Evolutionary conservation across 2,113 vertebrate species (phyloP), one percentile per base, ranked within the genome.

Genomic region (Cnemophilus loriae): DNA sequence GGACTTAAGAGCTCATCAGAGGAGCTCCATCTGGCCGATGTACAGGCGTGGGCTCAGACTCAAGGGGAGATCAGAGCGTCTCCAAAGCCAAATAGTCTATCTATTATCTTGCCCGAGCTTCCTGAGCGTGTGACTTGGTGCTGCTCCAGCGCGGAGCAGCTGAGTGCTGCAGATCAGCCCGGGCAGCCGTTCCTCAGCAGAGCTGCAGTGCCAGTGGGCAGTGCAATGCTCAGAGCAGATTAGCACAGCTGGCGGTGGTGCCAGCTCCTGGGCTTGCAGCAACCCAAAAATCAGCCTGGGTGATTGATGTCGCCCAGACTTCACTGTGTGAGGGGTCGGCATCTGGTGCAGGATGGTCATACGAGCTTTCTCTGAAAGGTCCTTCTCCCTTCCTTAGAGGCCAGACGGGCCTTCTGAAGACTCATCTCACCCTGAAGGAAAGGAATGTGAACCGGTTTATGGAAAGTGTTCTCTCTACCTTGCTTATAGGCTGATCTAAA

Each of bases 141-240:
- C 33, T 7, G 78, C 30, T 87, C 53, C 89, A 84, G 32, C 12
- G 3, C 2, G 5, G 68, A 79, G 67, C 63, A 75, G 70, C 67
- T 76, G 87, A 94, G 70, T 0, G 0, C 57, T 24, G 1, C 59
- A 53, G 12, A 41, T 14, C 50, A 67, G 42, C 39, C 33, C 0
- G 0, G 60, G 42, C 37, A 52, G 50, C 44, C 1, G 0, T 39
- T 87, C 65, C n/a, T 49, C 16, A 64, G 41, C 46, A 93, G 39
- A 76, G 44, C 35, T 39, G 37, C 53, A 14, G 46, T 52, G 68
- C 55, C 70, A 84, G 14, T 13, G 17, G 52, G 56, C 61, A 71
- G 60, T 20, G 33, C 65, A n/a, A 26, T 28, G 50, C 49, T 73
- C 60, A 27, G 56, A 82, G 37, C 1, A 57, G 57, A 79, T 84